A percentile compares a stretch with the other conserved stretches of the same genome.
These are phyloP conservation scores for Panopea generosa DNA, from an alignment of 2,888 invertebrate genomes.

Conservation along the genomic window DNA sequence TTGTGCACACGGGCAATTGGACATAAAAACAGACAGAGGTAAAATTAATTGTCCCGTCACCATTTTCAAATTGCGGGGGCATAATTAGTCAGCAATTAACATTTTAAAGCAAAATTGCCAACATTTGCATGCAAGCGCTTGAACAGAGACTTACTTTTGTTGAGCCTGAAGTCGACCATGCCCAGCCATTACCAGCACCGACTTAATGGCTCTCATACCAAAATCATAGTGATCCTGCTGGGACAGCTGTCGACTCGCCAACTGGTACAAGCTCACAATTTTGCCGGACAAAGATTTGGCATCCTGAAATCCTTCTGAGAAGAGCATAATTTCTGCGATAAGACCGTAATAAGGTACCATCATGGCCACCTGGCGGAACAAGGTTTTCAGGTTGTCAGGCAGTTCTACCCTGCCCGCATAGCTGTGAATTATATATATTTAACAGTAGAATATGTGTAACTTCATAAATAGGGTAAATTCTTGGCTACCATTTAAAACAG, in stretches of 20 bases:
- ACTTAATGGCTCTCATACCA: constrained; percentile 85
- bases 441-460: too few relatives aligned
- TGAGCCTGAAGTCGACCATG: constrained; percentile 81
- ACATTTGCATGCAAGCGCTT: too few relatives aligned
- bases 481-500: background rate
- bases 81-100: too few relatives aligned
- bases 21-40: too few relatives aligned
- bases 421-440: too few relatives aligned
- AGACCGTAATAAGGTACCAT: constrained; percentile 85
- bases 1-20: too few relatives aligned
- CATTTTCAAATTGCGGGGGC: too few relatives aligned
- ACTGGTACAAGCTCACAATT: constrained; percentile 84
- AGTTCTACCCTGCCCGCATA: constrained; percentile 85
- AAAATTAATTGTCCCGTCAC: too few relatives aligned
- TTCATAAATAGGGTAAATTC: background rate
- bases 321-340: constrained; percentile 85
- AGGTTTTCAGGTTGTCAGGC: constrained; percentile 85
- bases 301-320: constrained; percentile 84
- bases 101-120: too few relatives aligned
- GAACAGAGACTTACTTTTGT: constrained; percentile 69
- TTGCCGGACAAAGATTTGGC: constrained; percentile 84
- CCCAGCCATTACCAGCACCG: constrained; percentile 85
- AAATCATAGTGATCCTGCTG: constrained; percentile 85
- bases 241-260: constrained; percentile 84
- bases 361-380: constrained; percentile 85